Evolutionary conservation across 2,113 vertebrate genomes (phyloP).

Genomic region (Fregata magnificens): DNA sequence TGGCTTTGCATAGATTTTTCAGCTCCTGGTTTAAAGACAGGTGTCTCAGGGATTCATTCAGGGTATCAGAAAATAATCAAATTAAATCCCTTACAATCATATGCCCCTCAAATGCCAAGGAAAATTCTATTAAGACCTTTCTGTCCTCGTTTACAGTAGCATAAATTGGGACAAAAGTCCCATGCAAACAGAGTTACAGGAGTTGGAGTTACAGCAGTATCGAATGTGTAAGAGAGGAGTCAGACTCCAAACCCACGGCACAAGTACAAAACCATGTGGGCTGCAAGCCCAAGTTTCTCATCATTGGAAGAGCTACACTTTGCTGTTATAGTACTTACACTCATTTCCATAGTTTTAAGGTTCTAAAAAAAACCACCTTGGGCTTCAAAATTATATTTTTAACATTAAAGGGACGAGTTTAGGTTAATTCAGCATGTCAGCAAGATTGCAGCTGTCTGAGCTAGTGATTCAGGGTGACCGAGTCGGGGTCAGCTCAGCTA

Average conservation of each 20-base stretch:
- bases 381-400: neutral
- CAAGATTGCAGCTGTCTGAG: neutral
- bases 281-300: neutral
- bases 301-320: neutral
- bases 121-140: neutral
- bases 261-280: neutral
- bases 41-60: slow-evolving; percentile 1
- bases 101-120: neutral
- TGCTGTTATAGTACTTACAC: neutral
- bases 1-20: slow-evolving; percentile 31
- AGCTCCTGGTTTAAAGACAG: neutral
- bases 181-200: neutral
- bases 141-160: neutral
- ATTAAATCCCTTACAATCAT: neutral
- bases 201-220: neutral
- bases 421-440: neutral
- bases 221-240: neutral
- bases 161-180: neutral
- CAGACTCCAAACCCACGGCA: neutral
- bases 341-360: neutral
- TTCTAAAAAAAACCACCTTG: neutral
- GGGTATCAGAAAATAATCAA: slow-evolving; percentile 23
- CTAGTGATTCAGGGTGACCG: neutral
- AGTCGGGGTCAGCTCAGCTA: neutral
- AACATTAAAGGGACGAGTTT: neutral